Evolutionary conservation across 2,797 vertebrate genomes (phyloP).

Genomic region (Tachyglossus aculeatus): DNA sequence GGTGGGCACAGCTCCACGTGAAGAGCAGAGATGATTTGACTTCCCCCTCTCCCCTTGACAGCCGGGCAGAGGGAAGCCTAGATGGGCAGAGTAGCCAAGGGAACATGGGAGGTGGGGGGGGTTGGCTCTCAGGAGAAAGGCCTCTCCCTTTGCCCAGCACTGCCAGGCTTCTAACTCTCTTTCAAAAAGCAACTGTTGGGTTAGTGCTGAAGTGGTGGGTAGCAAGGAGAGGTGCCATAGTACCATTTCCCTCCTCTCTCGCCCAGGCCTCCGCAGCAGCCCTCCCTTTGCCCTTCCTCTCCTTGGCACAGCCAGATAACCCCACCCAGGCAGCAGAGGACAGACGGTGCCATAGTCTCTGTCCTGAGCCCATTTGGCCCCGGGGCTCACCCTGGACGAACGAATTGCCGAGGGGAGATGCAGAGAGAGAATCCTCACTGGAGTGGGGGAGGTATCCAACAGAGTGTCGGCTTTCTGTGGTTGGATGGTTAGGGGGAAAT

Average conservation of each 20-base stretch:
- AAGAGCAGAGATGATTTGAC: constrained; percentile 1
- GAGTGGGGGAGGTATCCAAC: constrained; percentile 27
- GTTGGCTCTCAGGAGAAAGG: constrained; percentile 1
- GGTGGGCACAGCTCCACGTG: neutral
- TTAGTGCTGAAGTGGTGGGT: neutral
- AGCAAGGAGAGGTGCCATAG: neutral
- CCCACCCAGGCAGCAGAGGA: constrained; percentile 3
- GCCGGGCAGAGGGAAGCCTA: neutral
- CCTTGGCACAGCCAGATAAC: neutral
- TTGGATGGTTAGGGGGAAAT: constrained; percentile 35
- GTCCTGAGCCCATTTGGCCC: constrained; percentile 17
- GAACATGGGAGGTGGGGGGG: neutral
- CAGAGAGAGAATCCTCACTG: constrained; percentile 1
- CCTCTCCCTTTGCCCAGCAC: neutral
- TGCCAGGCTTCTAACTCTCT: constrained; percentile 5
- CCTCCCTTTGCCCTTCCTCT: neutral
- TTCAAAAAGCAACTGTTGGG: too few relatives aligned
- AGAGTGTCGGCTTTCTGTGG: too few relatives aligned
- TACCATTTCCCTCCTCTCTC: neutral
- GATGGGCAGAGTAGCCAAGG: constrained; percentile 8
- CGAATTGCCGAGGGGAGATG: neutral
- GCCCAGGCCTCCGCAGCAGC: neutral
- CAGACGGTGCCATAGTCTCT: constrained; percentile 6
- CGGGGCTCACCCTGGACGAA: constrained; percentile 15
- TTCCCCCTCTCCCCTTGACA: neutral